These are phyloP conservation scores for Callipepla californica DNA, from an alignment of 2,113 vertebrate species.

Conservation along the genomic window DNA sequence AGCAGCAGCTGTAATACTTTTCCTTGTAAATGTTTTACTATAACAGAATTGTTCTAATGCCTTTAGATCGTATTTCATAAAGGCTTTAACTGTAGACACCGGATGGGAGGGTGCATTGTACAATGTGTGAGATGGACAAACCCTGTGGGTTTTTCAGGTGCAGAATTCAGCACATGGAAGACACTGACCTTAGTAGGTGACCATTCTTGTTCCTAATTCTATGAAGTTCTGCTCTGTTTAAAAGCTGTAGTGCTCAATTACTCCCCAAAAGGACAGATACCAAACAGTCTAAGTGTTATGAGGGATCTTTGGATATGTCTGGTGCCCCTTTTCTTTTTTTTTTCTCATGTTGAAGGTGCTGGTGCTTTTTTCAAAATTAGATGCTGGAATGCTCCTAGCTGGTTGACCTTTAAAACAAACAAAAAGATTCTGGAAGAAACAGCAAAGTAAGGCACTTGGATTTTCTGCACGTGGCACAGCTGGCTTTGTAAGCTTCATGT, in stretches of 20 bases:
- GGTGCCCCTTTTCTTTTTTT: neutral
- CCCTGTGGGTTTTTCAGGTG: neutral
- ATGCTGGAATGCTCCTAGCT: neutral
- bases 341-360: neutral
- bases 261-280: neutral
- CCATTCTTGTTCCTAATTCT: neutral
- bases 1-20: neutral
- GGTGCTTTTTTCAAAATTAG: neutral
- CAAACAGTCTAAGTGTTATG: neutral
- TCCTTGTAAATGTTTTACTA: neutral
- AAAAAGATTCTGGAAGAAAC: neutral
- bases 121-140: neutral
- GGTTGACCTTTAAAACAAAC: conserved; percentile 2
- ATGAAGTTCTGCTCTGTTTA: neutral
- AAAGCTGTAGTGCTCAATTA: neutral
- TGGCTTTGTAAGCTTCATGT: neutral
- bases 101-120: neutral
- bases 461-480: neutral
- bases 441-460: neutral
- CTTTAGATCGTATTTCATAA: neutral
- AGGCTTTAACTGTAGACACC: neutral
- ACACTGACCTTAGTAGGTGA: neutral
- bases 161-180: neutral
- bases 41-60: neutral
- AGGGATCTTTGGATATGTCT: neutral